Percentiles rank a stretch among this genome's conserved stretches.
Evolutionary conservation across 37 sponge, comb jelly and placozoan species (phyloP).

Genomic region (Agelas oroides): DNA sequence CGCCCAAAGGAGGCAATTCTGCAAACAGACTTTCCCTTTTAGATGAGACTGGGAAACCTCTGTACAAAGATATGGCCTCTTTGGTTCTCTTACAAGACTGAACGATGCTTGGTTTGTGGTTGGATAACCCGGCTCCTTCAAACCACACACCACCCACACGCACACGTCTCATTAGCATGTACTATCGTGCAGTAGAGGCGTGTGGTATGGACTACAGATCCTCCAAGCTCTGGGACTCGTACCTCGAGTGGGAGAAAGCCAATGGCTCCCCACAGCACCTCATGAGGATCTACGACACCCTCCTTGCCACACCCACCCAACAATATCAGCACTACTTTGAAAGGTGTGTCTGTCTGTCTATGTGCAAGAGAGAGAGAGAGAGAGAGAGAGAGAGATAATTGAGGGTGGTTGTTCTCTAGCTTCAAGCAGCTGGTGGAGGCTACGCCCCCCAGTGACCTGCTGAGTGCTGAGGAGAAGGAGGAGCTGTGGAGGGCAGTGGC

Average conservation of each 20-base stretch:
- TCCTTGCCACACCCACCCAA: slow-evolving; percentile 78
- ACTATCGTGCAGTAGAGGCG: slow-evolving; percentile 63
- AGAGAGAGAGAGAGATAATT: too few species aligned
- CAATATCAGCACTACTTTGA: slow-evolving; percentile 72
- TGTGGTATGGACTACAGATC: slow-evolving; percentile 90
- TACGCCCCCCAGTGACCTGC: not conserved
- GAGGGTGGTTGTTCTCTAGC: not conserved
- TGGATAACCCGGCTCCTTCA: too few species aligned
- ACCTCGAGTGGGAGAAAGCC: slow-evolving; percentile 79
- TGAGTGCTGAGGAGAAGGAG: slow-evolving; percentile 16
- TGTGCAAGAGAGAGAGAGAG: too few species aligned
- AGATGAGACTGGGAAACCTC: too few species aligned
- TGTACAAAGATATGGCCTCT: too few species aligned
- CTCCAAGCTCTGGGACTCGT: slow-evolving; percentile 83
- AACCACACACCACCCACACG: too few species aligned
- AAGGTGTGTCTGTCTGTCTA: slow-evolving; percentile 43
- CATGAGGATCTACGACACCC: slow-evolving; percentile 62
- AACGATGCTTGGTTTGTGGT: too few species aligned
- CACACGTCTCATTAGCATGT: slow-evolving; percentile 52
- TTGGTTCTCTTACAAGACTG: too few species aligned
- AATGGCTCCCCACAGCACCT: slow-evolving; percentile 47
- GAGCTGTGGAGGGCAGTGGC: not conserved
- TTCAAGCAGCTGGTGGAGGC: slow-evolving; percentile 22
- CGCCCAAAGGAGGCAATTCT: too few species aligned
- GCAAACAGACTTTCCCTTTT: too few species aligned